Evolutionary conservation across 2,113 vertebrate genomes (phyloP).

Genomic region (Ciconia boyciana): DNA sequence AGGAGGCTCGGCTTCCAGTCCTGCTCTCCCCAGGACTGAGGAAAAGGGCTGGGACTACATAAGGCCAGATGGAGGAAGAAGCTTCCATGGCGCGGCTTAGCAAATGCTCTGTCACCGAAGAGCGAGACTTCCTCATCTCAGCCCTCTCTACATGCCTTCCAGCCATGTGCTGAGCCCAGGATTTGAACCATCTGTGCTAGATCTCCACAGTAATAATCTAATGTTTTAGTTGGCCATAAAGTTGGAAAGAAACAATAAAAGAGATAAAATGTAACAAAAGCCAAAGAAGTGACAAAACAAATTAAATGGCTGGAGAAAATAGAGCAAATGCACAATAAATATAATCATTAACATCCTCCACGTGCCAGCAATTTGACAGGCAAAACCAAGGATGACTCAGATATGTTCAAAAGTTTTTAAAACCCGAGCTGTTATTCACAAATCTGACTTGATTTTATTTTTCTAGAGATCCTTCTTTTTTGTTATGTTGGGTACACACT

Average conservation of each 20-base stretch:
- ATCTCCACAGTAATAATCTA: neutral
- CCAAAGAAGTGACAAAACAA: neutral
- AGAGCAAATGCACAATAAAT: neutral
- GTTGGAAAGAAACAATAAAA: neutral
- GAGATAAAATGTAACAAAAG: neutral
- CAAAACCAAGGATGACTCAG: neutral
- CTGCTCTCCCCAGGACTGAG: neutral
- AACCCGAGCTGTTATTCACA: neutral
- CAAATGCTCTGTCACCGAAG: neutral
- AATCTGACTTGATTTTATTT: neutral
- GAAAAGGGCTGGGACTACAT: neutral
- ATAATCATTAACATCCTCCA: neutral
- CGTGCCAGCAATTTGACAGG: neutral
- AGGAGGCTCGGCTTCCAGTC: neutral
- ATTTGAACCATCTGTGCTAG: constrained; percentile 6
- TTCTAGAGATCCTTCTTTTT: neutral
- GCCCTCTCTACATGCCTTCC: neutral
- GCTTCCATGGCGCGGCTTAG: neutral
- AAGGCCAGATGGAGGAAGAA: neutral
- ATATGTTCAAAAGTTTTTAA: neutral
- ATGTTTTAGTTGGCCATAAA: neutral
- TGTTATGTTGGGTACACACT: neutral
- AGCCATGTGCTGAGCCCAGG: neutral
- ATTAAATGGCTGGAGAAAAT: neutral
- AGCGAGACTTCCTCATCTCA: neutral